Evolutionary conservation across 1,140 invertebrate species (phyloP), one percentile per base, ranked within the genome.

Genomic region (Drosophila bocki): DNA sequence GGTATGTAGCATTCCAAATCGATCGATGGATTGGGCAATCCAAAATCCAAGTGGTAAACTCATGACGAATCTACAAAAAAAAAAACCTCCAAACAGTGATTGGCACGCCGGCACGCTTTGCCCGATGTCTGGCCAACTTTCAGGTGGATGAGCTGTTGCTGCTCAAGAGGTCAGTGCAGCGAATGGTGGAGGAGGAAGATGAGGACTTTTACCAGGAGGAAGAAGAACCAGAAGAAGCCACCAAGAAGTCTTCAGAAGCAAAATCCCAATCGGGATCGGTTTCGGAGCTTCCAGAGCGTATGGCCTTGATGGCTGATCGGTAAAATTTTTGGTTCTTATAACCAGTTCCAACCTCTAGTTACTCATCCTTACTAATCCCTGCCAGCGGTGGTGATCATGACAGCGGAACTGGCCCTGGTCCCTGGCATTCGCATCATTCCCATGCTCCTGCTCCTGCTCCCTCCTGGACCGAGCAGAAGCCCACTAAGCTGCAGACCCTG

Each of bases 401-500:
- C 11, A 67, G 32, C 11, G 26, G 15, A 2, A 67, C 51, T 29
- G 61, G 39, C 32, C 12, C 26, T 5, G 33, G 19, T 8, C 37
- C 44, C 26, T 68, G 60, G 50, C 75, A 67, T 8, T 68, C 58
- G 3, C 62, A 51, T 54, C 47, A 51, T 29, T 37, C n/a, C 2
- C 60, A 83, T 17, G 45, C 61, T 26, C 50, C 67, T 5, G 41
- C 72, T 57, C 82, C 32, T 3, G 41, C 72, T 59, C 82, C 32
- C 72, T 93, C 29, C 72, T 93, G 68, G 93, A 70, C 67, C 63
- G 91, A 92, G 7, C 94, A 84, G 93, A 94, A 83, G 94, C 94
- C 74, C 87, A 94, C 91, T 64, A 95, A 94, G 92, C 84, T 96
- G 64, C 95, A 95, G 56, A 96, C 94, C 83, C 94, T 96, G 75